Evolutionary conservation across 2,113 vertebrate genomes (phyloP), one percentile per base, ranked within the genome.

Genomic region (Empidonax alnorum): DNA sequence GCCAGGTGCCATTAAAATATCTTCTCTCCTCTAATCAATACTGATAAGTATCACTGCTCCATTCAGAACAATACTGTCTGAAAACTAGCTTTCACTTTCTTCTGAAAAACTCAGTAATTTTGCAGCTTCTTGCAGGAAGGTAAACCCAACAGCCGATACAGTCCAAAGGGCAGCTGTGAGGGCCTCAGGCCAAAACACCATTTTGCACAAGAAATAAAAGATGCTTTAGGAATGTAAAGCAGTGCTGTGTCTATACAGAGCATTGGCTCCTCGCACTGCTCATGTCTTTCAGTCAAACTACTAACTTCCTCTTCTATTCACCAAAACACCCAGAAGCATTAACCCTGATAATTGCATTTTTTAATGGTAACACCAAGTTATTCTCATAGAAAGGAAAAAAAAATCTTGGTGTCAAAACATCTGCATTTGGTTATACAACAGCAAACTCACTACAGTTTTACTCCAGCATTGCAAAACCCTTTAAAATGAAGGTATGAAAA

Each of bases 161-260:
- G 80, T 90, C 96, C 91, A 76, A 94, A 92, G 88, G 86, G 90
- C 84, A 89, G 86, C 86, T 95, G 84, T 37, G 72, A 92, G 47
- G 61, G 90, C 86, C 84, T 77, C 86, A 88, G 84, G 95, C 91
- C 88, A 96, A 97, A 91, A 75, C 91, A 52, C 28, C 91, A 78
- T 85, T 90, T 95, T 76, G 71, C 88, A 95, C 78, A 93, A 71
- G 69, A 96, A 92, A 93, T 88, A 90, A 82, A 95, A 96, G 95
- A 97, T 97, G 93, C 95, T 95, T 97, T 92, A 94, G 88, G 94
- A 97, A 97, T 82, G 88, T 92, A 93, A 96, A 97, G 91, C 88
- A 93, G 90, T 13, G 49, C 75, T 90, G 73, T 84, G 86, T 63
- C 91, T 96, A 56, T 55, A 56, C 65, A 66, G 81, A 83, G 39